Base-by-base conservation (phyloP, 2,888 invertebrate species). In the Cheilosia vulpina region DNA sequence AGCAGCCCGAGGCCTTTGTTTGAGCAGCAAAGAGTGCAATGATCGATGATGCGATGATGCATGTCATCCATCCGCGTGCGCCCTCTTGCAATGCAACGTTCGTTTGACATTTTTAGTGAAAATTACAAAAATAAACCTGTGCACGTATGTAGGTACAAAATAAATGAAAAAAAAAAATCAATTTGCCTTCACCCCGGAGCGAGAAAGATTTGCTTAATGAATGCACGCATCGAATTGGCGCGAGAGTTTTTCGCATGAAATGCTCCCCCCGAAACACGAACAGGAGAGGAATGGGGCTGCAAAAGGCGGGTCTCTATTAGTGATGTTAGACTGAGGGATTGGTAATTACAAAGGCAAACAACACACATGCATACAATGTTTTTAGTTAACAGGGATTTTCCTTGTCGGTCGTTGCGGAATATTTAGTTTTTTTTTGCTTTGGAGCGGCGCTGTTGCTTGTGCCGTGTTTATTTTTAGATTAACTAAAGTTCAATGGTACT, bases 401-500 rank as follows among this genome's bases (percentile, higher is more conserved):
- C 15, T 41, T 50, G 21, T 34, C 13, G 27, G 52, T 38, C 19
- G 69, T n/a, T 50, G 34, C 34, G 53, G 31, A 19, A 43, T 38
- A n/a, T 53, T 72, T 53, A 45, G 34, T 60, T 57, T 57, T 69
- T n/a, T n/a, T 5, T 27, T 11, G 31, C 38, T 55, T 47, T 27
- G 47, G 45, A 17, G 45, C 45, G 45, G 9, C 19, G 47, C 9
- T 47, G 47, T 47, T 53, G 52, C 24, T 24, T 53, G 31, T 41
- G 57, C 41, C 19, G 31, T 17, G 24, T 45, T 66, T 82, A 82
- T 77, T 77, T 77, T 66, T 60, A 82, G 65, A 71, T 52, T 41
- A 47, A 77, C 82, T 77, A 77, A 77, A 82, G 82, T 82, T 82
- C 71, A 77, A 71, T 82, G 82, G 77, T 82, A 82, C 77, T 82